Base-by-base conservation (phyloP, 2,113 vertebrate species). In the Ranitomeya imitator region DNA sequence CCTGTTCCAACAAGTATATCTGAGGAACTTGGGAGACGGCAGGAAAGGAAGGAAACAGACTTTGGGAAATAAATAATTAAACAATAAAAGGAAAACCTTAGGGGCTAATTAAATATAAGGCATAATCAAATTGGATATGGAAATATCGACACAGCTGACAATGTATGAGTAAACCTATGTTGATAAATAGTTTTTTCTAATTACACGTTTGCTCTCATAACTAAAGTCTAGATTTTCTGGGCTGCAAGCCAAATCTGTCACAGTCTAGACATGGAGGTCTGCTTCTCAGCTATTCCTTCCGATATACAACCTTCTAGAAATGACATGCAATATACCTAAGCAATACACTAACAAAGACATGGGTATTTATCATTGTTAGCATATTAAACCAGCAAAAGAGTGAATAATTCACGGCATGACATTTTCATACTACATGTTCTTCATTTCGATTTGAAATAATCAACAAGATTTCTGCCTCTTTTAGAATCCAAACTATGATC, bases 201-300 rank as follows among this genome's bases (percentile, higher is more conserved):
- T 76, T 83, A 52, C 79, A 74, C 37, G 37, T 76, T 88, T 88
- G 54, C 63, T 74, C 55, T 83, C 45, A 57, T 76, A 88, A 88
- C 54, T 45, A 55, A 88, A 74, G 79, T 76, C 86, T 88, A 76
- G 65, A 88, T 83, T 86, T 76, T 59, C 86, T 88, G 54, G 86
- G 86, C 78, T 60, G 23, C 23, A 52, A 76, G 79, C 86, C 86
- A 83, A 76, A 79, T 52, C 71, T 82, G 16, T 88, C 57, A n/a
- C 71, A 74, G 86, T 88, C 86, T 88, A 88, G 86, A 88, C 86
- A 60, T 81, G 57, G 79, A 63, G n/a, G 86, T 83, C 79, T 88
- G 79, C 26, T 81, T 83, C 79, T 23, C 60, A 78, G 78, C 79
- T 83, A 59, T 74, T 23, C n/a, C 61, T 69, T 65, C 26, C 76